phyloP scores from a whole-genome alignment of 1,140 invertebrate genomes.

The Ceratoteleas bidentatus region DNA sequence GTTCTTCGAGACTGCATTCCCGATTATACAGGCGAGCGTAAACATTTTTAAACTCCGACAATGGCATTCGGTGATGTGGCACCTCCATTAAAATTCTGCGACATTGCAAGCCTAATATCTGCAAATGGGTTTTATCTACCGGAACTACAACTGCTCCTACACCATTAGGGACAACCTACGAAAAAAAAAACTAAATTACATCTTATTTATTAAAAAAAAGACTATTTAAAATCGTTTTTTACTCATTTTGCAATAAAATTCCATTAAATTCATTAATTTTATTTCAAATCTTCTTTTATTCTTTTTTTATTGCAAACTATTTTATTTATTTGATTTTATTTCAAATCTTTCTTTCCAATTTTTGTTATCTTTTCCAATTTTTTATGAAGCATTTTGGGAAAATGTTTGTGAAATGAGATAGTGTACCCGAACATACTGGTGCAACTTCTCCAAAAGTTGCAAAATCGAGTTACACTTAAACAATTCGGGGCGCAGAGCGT shows the following conservation, averaged over 20 bases:
- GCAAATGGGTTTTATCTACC: constrained; percentile 77
- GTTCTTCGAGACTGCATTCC: constrained; percentile 79
- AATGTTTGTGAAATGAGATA: neutral
- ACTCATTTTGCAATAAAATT: no score
- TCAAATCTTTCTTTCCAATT: no score
- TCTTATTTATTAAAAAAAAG: no score
- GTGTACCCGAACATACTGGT: constrained; percentile 80
- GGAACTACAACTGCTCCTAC: constrained; percentile 74
- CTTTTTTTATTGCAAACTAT: no score
- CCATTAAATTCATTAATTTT: no score
- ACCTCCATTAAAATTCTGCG: constrained; percentile 83
- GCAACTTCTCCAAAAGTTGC: constrained; percentile 82
- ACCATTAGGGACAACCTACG: constrained; percentile 71
- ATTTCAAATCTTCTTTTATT: no score
- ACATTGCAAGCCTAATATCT: constrained; percentile 81
- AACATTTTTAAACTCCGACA: constrained; percentile 79
- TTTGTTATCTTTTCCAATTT: no score
- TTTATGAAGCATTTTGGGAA: no score
- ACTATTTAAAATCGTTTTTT: no score
- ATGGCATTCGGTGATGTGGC: constrained; percentile 78
- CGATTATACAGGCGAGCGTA: constrained; percentile 80
- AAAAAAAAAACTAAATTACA: neutral
- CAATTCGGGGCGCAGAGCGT: constrained; percentile 82
- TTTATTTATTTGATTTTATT: no score
- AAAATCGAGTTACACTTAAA: constrained; percentile 82